Evolutionary conservation across 2,797 vertebrate genomes (phyloP).

Genomic region (Spatula clypeata): DNA sequence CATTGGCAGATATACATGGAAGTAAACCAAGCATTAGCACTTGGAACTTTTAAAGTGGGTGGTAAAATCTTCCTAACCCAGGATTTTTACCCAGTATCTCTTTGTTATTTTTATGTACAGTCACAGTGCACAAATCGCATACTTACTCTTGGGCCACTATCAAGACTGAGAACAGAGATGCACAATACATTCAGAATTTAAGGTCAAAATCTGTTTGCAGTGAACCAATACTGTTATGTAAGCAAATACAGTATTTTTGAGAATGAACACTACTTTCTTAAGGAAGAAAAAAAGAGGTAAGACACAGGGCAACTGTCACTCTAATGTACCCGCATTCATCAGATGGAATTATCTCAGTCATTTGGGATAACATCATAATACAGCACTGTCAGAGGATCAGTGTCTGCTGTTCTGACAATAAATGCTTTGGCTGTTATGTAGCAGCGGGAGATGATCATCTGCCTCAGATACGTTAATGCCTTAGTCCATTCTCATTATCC

Average conservation of each 20-base stretch:
- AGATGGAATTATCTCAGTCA: slow-evolving; percentile 52
- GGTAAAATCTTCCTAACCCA: not conserved
- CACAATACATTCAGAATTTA: not conserved
- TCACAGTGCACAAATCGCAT: not conserved
- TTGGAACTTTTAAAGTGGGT: not conserved
- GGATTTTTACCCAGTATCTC: not conserved
- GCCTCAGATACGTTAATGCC: slow-evolving; percentile 28
- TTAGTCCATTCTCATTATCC: slow-evolving; percentile 48
- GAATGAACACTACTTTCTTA: not conserved
- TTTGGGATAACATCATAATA: slow-evolving; percentile 63
- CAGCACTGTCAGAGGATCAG: slow-evolving; percentile 44
- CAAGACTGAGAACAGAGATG: not conserved
- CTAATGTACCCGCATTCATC: slow-evolving; percentile 36
- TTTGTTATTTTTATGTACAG: not conserved
- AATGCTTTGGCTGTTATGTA: slow-evolving; percentile 43
- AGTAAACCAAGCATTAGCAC: not conserved
- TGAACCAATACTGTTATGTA: not conserved
- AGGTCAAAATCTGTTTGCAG: not conserved
- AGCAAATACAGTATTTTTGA: slow-evolving; percentile 5
- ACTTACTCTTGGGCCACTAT: not conserved
- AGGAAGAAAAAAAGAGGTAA: slow-evolving; percentile 39
- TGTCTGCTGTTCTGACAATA: slow-evolving; percentile 48
- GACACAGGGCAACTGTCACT: slow-evolving; percentile 23
- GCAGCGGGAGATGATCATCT: slow-evolving; percentile 46
- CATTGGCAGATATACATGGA: not conserved